Percentiles rank a stretch among this genome's conserved stretches.
Evolutionary conservation across 2,888 invertebrate genomes (phyloP).

Genomic region (Campoplex capitator): DNA sequence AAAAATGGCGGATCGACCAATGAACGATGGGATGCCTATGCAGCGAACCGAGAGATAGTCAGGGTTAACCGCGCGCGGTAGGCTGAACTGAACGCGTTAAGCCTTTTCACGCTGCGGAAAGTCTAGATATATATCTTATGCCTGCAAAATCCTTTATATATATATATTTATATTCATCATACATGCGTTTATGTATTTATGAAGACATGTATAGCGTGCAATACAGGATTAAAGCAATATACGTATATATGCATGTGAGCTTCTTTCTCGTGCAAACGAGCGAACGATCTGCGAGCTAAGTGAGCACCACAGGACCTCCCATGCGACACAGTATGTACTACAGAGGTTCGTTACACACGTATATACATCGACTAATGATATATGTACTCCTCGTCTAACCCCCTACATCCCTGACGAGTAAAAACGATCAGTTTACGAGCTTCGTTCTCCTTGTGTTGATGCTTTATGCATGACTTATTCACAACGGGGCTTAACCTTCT

Average conservation of each 20-base stretch:
- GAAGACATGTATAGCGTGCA: constrained; percentile 26
- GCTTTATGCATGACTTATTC: not conserved
- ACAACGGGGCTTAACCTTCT: constrained; percentile 24
- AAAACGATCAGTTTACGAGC: constrained; percentile 57
- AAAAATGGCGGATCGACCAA: constrained; percentile 79
- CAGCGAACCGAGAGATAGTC: constrained; percentile 70
- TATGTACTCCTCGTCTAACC: constrained; percentile 41
- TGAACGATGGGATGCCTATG: constrained; percentile 67
- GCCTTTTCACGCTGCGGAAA: constrained; percentile 58
- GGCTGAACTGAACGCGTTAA: constrained; percentile 56
- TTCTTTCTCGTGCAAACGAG: constrained; percentile 52
- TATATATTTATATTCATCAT: not conserved
- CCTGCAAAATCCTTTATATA: constrained; percentile 7
- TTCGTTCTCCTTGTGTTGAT: constrained; percentile 27
- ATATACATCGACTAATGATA: constrained; percentile 36
- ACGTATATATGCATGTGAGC: not conserved
- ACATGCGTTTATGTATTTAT: constrained; percentile 8
- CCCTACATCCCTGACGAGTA: constrained; percentile 35
- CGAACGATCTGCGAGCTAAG: constrained; percentile 49
- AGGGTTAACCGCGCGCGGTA: constrained; percentile 74
- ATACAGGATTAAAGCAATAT: constrained; percentile 15
- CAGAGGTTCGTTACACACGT: constrained; percentile 14
- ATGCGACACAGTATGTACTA: constrained; percentile 43
- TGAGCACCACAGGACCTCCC: constrained; percentile 66
- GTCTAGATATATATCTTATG: constrained; percentile 32